Evolutionary conservation across 2,113 vertebrate species (phyloP).

Genomic region (Phylloscopus trochilus): DNA sequence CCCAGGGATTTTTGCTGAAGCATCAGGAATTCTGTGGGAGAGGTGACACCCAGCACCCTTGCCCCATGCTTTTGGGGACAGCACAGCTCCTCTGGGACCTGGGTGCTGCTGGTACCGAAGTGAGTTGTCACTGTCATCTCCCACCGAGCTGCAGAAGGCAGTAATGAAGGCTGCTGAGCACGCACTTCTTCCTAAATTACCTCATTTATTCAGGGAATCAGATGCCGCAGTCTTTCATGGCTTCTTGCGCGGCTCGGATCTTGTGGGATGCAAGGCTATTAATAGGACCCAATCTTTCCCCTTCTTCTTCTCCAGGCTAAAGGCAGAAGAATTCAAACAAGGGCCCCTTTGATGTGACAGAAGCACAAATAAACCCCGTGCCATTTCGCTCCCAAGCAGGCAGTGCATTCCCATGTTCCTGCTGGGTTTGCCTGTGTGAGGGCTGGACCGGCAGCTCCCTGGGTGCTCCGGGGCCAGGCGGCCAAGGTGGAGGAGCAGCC

Average conservation of each 20-base stretch:
- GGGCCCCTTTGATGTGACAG: constrained; percentile 36
- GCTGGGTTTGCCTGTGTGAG: accelerated
- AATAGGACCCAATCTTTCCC: constrained; percentile 57
- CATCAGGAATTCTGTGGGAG: not conserved
- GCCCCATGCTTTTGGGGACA: accelerated
- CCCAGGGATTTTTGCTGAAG: not conserved
- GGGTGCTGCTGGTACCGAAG: not conserved
- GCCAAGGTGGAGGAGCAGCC: not conserved
- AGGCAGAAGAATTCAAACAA: constrained; percentile 50
- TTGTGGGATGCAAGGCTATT: constrained; percentile 57
- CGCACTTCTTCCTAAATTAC: constrained; percentile 43
- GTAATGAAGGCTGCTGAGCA: constrained; percentile 44
- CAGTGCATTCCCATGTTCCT: not conserved
- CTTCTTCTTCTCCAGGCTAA: constrained; percentile 44
- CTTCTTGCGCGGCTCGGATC: constrained; percentile 31
- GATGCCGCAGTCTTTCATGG: constrained; percentile 50
- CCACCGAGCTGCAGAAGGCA: not conserved
- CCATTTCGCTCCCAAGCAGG: not conserved
- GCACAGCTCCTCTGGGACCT: not conserved
- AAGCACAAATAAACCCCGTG: constrained; percentile 18
- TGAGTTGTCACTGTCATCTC: not conserved
- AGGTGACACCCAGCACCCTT: not conserved
- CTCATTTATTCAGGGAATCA: constrained; percentile 42
- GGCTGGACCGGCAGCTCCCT: not conserved
- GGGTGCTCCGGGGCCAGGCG: not conserved